Conservation (phyloP, 2,888 invertebrate species). For the Volucella zonaria region DNA sequence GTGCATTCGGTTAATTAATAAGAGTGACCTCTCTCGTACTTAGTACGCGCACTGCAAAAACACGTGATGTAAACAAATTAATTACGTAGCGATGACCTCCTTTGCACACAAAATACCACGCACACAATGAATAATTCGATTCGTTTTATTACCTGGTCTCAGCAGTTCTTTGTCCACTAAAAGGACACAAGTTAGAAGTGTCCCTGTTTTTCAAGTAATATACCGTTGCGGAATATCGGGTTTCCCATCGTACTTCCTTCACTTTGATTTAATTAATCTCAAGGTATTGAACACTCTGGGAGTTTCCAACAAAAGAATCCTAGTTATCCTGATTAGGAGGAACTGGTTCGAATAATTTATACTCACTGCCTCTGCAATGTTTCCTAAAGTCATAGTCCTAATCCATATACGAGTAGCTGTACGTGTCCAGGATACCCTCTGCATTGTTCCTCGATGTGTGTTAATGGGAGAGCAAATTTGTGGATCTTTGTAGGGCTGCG, state of each 20-base stretch:
- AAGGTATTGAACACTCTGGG: slow-evolving; percentile 11
- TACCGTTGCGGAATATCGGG: neutral
- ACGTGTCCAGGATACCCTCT: neutral
- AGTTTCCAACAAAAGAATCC: slow-evolving; percentile 31
- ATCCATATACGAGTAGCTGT: neutral
- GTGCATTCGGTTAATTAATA: neutral
- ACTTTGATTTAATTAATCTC: slow-evolving; percentile 51
- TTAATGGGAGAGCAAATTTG: slow-evolving; percentile 21
- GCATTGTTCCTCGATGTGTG: neutral
- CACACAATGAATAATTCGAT: slow-evolving; percentile 23
- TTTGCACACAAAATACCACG: neutral
- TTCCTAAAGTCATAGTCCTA: neutral
- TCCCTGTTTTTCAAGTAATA: neutral
- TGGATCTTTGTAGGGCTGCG: slow-evolving; percentile 8
- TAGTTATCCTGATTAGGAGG: slow-evolving; percentile 41
- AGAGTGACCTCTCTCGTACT: neutral
- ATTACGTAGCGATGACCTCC: slow-evolving; percentile 23
- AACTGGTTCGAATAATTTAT: slow-evolving; percentile 44
- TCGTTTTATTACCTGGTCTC: neutral
- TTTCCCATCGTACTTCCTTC: slow-evolving; percentile 4
- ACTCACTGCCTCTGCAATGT: slow-evolving; percentile 29
- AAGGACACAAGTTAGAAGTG: slow-evolving; percentile 1
- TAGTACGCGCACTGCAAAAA: slow-evolving; percentile 4
- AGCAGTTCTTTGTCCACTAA: neutral
- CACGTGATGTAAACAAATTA: slow-evolving; percentile 38